A percentile compares a stretch with the other conserved stretches of the same genome.
These are phyloP conservation scores for Mirounga angustirostris DNA, from an alignment of 2,113 vertebrate species.

Conservation along the genomic window DNA sequence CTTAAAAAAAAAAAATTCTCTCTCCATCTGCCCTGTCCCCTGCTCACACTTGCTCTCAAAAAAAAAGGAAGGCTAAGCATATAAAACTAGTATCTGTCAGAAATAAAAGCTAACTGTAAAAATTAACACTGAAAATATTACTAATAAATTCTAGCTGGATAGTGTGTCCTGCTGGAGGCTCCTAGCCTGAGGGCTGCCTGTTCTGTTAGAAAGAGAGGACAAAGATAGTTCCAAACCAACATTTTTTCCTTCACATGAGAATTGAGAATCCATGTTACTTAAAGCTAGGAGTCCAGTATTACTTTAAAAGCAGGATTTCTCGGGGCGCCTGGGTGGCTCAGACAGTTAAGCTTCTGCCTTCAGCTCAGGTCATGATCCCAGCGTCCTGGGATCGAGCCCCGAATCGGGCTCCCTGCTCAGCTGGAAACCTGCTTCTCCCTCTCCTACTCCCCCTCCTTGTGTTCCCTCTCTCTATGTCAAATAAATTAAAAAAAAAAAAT, in stretches of 20 bases:
- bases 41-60: rapidly evolving
- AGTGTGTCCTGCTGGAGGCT: background rate
- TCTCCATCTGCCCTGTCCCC: background rate
- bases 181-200: too few species aligned
- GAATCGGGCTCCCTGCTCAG: too few species aligned
- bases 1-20: too few species aligned
- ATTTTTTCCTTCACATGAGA: background rate
- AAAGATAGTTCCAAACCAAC: background rate
- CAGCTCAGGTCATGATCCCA: too few species aligned
- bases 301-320: background rate
- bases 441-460: too few species aligned
- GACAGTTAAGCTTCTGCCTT: too few species aligned
- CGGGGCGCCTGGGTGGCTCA: too few species aligned
- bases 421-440: too few species aligned
- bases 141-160: background rate
- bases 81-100: background rate
- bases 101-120: background rate
- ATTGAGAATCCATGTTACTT: background rate
- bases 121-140: background rate
- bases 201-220: background rate
- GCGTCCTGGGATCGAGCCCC: too few species aligned
- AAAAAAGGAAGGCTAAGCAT: background rate
- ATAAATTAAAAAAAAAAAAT: too few species aligned
- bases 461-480: too few species aligned
- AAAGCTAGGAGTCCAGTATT: rapidly evolving